A percentile compares a stretch with the other conserved stretches of the same genome.
phyloP scores from a whole-genome alignment of 2,113 vertebrate genomes.

The Camelus dromedarius region DNA sequence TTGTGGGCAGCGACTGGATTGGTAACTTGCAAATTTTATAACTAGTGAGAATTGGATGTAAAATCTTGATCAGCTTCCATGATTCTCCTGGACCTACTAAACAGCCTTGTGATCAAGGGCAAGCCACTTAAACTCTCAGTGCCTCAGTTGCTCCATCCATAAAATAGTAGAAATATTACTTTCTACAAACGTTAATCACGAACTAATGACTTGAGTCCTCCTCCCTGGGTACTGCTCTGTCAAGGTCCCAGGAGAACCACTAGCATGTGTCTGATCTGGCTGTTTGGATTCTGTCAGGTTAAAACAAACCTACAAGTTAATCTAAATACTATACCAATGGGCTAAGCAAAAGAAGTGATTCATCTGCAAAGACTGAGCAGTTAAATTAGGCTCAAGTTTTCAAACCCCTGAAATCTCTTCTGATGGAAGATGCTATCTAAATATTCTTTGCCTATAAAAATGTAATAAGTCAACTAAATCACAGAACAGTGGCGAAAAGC shows the following conservation, averaged over 20 bases:
- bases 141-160: constrained; percentile 60
- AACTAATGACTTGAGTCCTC: constrained; percentile 2
- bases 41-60: background rate
- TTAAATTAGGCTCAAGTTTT: background rate
- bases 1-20: background rate
- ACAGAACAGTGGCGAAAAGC: background rate
- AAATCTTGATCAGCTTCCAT: background rate
- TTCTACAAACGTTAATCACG: constrained; percentile 45
- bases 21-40: background rate
- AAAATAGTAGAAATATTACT: constrained; percentile 71
- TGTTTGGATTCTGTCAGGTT: constrained; percentile 52
- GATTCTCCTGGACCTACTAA: background rate
- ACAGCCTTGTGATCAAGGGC: background rate
- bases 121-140: constrained; percentile 59
- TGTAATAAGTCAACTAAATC: background rate
- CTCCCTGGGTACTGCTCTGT: background rate
- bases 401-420: constrained; percentile 25
- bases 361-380: background rate
- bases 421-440: background rate
- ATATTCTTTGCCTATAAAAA: background rate
- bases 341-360: constrained; percentile 47
- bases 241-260: background rate
- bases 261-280: background rate
- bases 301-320: constrained; percentile 61
- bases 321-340: constrained; percentile 60